Base-by-base conservation (phyloP, 1,140 invertebrate genomes). In the Scaptomyza graminum region DNA sequence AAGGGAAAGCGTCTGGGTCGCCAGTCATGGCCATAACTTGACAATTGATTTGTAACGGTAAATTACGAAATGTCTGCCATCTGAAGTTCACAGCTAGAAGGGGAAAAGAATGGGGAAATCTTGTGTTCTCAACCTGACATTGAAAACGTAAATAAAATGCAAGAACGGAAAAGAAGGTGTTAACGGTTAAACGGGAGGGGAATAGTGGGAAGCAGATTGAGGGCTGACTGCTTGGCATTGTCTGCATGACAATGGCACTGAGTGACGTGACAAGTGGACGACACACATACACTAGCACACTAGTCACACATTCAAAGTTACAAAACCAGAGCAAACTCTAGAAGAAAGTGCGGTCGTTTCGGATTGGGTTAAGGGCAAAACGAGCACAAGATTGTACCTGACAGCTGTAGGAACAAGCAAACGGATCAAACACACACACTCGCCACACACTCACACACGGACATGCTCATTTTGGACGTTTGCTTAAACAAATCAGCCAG, bases 251-350 rank as follows among this genome's bases (percentile, higher is more conserved):
- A 85, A 87, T 85, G 82, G 87, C 73, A 74, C 64, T 68, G 83
- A 88, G 65, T 88, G 83, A 87, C 83, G 88, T 88, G 83, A 87
- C 83, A 87, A 87, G 83, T 88, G 83, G 83, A 79, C 83, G 83
- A 84, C 79, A 70, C 49, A 74, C 72, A 72, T 37, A 68, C 43
- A 15, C 18, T 63, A 16, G 46, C 16, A 63, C 31, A 59, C 56
- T 74, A 41, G 16, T 13, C 16, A 31, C 16, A 52, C n/a, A 47
- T 22, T 41, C 9, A 46, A 18, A 63, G 71, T 60, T 57, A 25
- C 66, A 70, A 74, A 47, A 74, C 28, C 52, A 63, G 49, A 54
- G 54, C 54, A 75, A 67, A 65, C 64, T 74, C 65, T 54, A 61
- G 74, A 76, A 80, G 74, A 71, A 77, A 77, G 66, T 66, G 66